Base-by-base conservation (phyloP, 1,140 invertebrate genomes). In the Sinonovacula constricta region DNA sequence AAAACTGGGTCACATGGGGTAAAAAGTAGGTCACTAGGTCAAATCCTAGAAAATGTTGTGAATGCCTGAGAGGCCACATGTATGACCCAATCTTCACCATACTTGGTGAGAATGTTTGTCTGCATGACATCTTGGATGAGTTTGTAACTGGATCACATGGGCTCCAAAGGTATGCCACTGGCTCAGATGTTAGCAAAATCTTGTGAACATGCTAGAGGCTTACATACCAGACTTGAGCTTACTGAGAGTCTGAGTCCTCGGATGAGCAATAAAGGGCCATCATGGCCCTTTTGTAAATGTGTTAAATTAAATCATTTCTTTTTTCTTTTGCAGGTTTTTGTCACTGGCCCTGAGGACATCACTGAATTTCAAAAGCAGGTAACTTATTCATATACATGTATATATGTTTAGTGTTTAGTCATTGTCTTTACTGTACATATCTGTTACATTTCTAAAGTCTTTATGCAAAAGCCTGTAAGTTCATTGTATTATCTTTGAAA, bases 241-340 rank as follows among this genome's bases (percentile, higher is more conserved):
- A 56, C 24, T 5, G 22, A 14, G 54, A 56, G 54, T 56, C 12
- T 14, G 24, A 24, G 7, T 5, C 12, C 12, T 56, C 18, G 39
- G 18, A n/a, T 22, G 4, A 18, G 22, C 30, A n/a, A 31, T 34
- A 3, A 34, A 14, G n/a, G 14, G 62, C 18, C 31, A 53, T 15
- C 39, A 18, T 28, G 18, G 45, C 39, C 39, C 36, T 66, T 22
- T 51, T 5, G n/a, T 2, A 31, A 33, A 56, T 59, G 33, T 54
- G n/a, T 51, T 39, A n/a, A n/a, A n/a, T n/a, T n/a, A n/a, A n/a
- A n/a, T n/a, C n/a, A n/a, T n/a, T n/a, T n/a, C 22, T 34, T 67
- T 60, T 85, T 60, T 84, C 14, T 76, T 51, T 81, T 78, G 69
- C 81, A 89, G 88, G 96, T 98, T 62, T 98, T 98, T 90, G 94